A percentile compares a stretch with the other conserved stretches of the same genome.
phyloP scores from a whole-genome alignment of 2,888 invertebrate genomes.

The Hoplodrina blanda region DNA sequence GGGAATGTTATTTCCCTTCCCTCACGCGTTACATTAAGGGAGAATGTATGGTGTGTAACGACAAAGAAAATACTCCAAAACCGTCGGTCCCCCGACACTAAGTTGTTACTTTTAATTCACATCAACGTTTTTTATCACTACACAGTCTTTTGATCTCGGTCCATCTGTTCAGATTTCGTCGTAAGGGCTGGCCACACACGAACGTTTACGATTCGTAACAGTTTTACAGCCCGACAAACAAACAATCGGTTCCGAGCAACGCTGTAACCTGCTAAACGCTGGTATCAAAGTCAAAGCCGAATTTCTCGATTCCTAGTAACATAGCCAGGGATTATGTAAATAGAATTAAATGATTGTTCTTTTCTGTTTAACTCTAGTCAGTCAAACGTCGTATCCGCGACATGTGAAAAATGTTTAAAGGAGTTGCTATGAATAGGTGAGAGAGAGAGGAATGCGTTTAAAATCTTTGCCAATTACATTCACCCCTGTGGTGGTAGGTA shows the following conservation, averaged over 20 bases:
- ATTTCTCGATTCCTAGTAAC: constrained; percentile 83
- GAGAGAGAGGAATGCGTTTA: constrained; percentile 47
- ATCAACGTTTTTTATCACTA: constrained; percentile 88
- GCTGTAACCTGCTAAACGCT: constrained; percentile 80
- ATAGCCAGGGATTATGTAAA: constrained; percentile 62
- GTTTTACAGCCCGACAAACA: constrained; percentile 89
- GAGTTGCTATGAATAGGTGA: constrained; percentile 34
- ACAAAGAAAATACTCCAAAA: constrained; percentile 68
- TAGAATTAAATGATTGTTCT: constrained; percentile 65
- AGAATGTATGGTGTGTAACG: constrained; percentile 71
- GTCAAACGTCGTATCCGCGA: constrained; percentile 59
- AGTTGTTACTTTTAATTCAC: constrained; percentile 87
- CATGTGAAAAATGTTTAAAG: constrained; percentile 41
- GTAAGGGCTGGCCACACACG: constrained; percentile 91
- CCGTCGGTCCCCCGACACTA: constrained; percentile 75
- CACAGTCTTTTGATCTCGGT: constrained; percentile 86
- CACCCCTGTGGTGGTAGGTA: constrained; percentile 76
- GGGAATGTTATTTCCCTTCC: constrained; percentile 78
- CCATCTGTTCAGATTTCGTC: constrained; percentile 90
- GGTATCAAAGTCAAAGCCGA: constrained; percentile 87
- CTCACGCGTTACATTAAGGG: constrained; percentile 66
- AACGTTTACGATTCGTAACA: constrained; percentile 88
- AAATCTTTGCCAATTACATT: constrained; percentile 65
- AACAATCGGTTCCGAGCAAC: constrained; percentile 88
- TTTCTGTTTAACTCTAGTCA: constrained; percentile 59